Evolutionary conservation across 2,113 vertebrate species (phyloP).

Genomic region (Amblyornis subalaris): DNA sequence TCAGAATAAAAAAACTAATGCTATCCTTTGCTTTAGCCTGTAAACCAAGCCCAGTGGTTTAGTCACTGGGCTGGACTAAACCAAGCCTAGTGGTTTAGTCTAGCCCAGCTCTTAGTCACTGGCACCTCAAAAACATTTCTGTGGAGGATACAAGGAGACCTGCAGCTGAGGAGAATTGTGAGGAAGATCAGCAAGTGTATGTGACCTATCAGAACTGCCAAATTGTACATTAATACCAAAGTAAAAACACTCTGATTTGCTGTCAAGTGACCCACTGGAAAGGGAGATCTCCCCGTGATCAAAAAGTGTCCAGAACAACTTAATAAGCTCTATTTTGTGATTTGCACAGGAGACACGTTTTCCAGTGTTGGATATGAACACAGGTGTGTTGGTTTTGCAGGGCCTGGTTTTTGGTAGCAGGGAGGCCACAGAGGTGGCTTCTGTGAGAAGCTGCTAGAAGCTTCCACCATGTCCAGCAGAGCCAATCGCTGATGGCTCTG

Average conservation of each 20-base stretch:
- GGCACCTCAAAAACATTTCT: neutral
- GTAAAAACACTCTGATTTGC: neutral
- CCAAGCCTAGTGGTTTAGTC: too few relatives aligned
- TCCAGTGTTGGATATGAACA: neutral
- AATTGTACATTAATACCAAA: rapidly evolving
- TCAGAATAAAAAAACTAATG: neutral
- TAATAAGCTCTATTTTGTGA: neutral
- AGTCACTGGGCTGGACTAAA: too few relatives aligned
- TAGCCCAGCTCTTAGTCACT: neutral
- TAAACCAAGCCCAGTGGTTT: neutral
- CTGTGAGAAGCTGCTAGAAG: too few relatives aligned
- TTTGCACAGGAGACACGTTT: neutral
- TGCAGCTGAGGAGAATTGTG: neutral
- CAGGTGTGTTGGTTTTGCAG: neutral
- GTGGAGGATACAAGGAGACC: neutral
- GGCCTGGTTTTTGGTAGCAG: too few relatives aligned
- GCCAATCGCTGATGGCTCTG: too few relatives aligned
- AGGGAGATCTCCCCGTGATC: neutral
- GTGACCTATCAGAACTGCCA: neutral
- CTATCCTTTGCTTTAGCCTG: neutral
- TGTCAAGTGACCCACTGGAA: neutral
- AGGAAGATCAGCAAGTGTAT: neutral
- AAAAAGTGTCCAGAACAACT: neutral
- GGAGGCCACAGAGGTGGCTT: too few relatives aligned
- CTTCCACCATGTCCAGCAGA: too few relatives aligned